Conservation (phyloP, 1,140 invertebrate species). For the Drosophila pandora region DNA sequence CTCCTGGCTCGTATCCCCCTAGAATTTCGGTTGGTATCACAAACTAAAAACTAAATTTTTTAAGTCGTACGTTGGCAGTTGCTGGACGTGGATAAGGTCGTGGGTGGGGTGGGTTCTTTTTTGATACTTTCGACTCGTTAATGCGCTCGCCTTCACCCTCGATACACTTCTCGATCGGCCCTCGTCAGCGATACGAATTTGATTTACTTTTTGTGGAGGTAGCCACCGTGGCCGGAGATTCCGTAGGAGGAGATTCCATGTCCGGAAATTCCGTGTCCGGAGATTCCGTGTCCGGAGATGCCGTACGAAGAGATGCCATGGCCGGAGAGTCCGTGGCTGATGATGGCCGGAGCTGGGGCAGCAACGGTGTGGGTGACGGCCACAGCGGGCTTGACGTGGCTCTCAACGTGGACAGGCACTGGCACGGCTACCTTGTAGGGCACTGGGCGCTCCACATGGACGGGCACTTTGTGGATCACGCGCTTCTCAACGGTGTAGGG, state of each 20-base stretch:
- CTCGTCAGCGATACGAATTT: conserved; percentile 61
- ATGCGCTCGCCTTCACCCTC: conserved; percentile 64
- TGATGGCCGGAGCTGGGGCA: conserved; percentile 37
- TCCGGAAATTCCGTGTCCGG: conserved; percentile 42
- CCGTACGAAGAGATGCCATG: conserved; percentile 45
- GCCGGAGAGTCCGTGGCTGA: conserved; percentile 48
- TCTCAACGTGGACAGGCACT: conserved; percentile 85
- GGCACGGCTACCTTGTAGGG: conserved; percentile 87
- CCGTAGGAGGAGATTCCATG: conserved; percentile 59
- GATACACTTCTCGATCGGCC: conserved; percentile 53
- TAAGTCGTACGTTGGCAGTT: conserved; percentile 75
- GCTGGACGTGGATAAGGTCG: conserved; percentile 31
- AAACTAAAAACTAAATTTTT: conserved; percentile 79
- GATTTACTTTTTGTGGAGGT: conserved; percentile 82
- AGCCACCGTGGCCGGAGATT: conserved; percentile 68
- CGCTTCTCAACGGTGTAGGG: conserved; percentile 86
- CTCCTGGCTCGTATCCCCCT: conserved; percentile 34
- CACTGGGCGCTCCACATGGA: conserved; percentile 85
- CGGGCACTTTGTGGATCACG: conserved; percentile 84
- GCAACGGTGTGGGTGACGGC: conserved; percentile 62
- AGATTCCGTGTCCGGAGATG: conserved; percentile 37
- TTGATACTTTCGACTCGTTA: conserved; percentile 57
- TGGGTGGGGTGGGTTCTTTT: conserved; percentile 22
- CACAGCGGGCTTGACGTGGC: conserved; percentile 67
- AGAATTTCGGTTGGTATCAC: conserved; percentile 80